A percentile compares a stretch with the other conserved stretches of the same genome.
These are phyloP conservation scores for Onychomys arenicola DNA, from an alignment of 2,797 vertebrate species.

Conservation along the genomic window DNA sequence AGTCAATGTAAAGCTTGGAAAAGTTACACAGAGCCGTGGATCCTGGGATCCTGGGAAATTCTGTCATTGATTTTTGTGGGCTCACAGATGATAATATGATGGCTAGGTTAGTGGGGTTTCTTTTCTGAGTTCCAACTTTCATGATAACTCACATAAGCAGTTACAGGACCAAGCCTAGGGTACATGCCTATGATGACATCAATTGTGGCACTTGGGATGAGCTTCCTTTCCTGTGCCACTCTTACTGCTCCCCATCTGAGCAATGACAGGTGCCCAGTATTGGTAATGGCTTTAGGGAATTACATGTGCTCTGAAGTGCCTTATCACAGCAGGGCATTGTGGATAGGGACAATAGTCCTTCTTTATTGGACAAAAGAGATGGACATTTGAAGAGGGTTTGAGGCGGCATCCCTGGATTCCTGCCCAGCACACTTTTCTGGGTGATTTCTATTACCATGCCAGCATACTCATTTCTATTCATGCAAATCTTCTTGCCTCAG, in stretches of 20 bases:
- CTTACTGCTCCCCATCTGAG: neutral
- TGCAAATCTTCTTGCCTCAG: neutral
- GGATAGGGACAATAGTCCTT: neutral
- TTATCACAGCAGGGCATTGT: neutral
- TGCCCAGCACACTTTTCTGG: neutral
- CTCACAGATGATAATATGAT: neutral
- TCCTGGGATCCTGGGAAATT: neutral
- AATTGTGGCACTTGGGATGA: neutral
- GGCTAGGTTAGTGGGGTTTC: neutral
- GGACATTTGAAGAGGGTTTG: neutral
- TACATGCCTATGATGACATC: neutral
- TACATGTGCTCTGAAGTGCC: neutral
- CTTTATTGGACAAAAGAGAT: neutral
- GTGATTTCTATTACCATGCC: neutral
- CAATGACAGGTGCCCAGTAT: neutral
- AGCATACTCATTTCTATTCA: neutral
- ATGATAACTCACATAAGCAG: neutral
- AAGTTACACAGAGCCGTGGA: too few species aligned
- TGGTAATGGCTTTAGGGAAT: neutral
- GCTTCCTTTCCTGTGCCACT: neutral
- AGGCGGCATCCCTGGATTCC: neutral
- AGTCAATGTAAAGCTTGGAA: neutral
- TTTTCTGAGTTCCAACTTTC: neutral
- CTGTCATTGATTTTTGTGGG: neutral
- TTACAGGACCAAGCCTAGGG: neutral